Evolutionary conservation across 1,140 invertebrate species (phyloP).

Genomic region (Dendrolimus punctatus): DNA sequence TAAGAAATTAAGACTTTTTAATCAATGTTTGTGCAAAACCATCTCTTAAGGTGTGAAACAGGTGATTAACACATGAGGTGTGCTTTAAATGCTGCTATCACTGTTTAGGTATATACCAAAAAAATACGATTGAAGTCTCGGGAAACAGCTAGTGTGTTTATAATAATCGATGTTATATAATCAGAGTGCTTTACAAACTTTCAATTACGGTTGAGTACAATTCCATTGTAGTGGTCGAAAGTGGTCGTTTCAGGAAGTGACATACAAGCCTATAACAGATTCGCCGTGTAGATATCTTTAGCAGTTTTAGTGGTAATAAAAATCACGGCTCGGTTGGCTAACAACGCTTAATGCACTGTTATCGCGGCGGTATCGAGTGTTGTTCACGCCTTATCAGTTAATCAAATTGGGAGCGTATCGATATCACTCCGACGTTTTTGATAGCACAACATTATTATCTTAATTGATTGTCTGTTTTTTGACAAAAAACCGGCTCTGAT

Average conservation of each 20-base stretch:
- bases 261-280: conserved; percentile 18
- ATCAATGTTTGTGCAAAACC: no score
- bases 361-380: conserved; percentile 54
- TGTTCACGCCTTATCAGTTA: conserved; percentile 58
- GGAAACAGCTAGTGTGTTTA: no score
- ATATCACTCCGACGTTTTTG: conserved; percentile 48
- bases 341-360: conserved; percentile 60
- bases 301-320: conserved; percentile 58
- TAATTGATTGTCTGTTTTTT: conserved; percentile 66
- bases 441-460: conserved; percentile 60
- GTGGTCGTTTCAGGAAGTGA: not conserved
- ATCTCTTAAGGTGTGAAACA: no score
- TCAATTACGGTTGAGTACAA: no score
- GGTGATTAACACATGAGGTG: no score
- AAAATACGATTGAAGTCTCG: no score
- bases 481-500: conserved; percentile 42
- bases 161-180: no score
- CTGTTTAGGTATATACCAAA: no score
- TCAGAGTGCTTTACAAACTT: no score
- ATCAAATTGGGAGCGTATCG: conserved; percentile 67
- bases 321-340: conserved; percentile 59
- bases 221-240: not conserved
- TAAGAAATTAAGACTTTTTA: no score
- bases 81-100: no score
- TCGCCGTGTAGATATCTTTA: conserved; percentile 31